phyloP scores from a whole-genome alignment of 2,797 vertebrate genomes.

The Centropyge bicolor region DNA sequence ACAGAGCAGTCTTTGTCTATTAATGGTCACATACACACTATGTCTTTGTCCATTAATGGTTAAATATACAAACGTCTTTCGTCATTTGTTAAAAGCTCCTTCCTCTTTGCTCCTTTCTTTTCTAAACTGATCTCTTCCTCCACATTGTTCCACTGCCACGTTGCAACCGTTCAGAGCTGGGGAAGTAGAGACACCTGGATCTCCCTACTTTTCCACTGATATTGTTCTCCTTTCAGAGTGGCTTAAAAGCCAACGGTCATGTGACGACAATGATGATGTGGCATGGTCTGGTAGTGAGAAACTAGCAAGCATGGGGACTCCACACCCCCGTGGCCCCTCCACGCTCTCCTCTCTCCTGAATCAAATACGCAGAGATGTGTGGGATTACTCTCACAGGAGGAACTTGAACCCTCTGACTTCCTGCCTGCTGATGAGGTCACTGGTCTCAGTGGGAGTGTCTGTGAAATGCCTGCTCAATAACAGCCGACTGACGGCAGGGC shows the following conservation, averaged over 20 bases:
- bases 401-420: conserved; percentile 87
- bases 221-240: conserved; percentile 44
- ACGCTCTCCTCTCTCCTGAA: conserved; percentile 49
- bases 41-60: conserved; percentile 49
- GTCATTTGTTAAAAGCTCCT: conserved; percentile 56
- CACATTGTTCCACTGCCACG: conserved; percentile 77
- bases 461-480: conserved; percentile 83
- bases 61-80: conserved; percentile 58
- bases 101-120: conserved; percentile 60
- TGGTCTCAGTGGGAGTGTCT: conserved; percentile 84
- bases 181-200: conserved; percentile 77
- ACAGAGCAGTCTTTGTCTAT: conserved; percentile 61
- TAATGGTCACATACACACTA: conserved; percentile 25
- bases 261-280: conserved; percentile 70
- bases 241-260: conserved; percentile 26
- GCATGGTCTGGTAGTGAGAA: conserved; percentile 75
- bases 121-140: conserved; percentile 65
- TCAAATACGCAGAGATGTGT: conserved; percentile 81
- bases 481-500: conserved; percentile 59
- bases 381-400: conserved; percentile 85
- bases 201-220: conserved; percentile 47
- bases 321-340: conserved; percentile 66
- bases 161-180: conserved; percentile 41
- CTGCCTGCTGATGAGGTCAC: conserved; percentile 89
- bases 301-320: conserved; percentile 58